Percentiles rank a stretch among this genome's conserved stretches.
Evolutionary conservation across 2,797 vertebrate species (phyloP).

Genomic region (Pseudomugil tenellus): DNA sequence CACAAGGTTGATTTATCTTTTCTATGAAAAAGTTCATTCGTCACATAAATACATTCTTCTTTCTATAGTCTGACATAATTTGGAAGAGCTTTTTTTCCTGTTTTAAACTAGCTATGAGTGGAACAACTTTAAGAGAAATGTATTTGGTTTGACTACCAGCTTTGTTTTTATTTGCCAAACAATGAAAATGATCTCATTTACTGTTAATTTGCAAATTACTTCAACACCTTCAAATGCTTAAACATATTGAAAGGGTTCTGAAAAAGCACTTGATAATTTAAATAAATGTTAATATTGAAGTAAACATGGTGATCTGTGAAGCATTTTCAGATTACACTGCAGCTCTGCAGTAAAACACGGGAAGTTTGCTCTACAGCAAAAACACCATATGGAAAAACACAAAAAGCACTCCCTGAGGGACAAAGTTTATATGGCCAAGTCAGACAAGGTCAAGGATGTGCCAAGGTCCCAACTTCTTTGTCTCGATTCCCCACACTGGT

Average conservation of each 20-base stretch:
- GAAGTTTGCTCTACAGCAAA: constrained; percentile 53
- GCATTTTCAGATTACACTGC: background rate
- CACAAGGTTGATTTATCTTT: background rate
- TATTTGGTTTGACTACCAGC: background rate
- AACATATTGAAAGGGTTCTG: background rate
- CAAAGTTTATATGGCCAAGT: constrained; percentile 40
- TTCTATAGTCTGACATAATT: background rate
- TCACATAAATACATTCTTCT: background rate
- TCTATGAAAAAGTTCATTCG: background rate
- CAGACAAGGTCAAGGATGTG: constrained; percentile 54
- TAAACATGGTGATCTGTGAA: background rate
- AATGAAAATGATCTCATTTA: no score
- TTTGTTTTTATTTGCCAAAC: background rate
- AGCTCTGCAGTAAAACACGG: constrained; percentile 41
- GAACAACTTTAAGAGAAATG: background rate
- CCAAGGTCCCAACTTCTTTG: constrained; percentile 35
- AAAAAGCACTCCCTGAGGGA: constrained; percentile 56
- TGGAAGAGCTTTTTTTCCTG: background rate
- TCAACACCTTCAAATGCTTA: background rate
- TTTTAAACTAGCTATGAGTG: no score
- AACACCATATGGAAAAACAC: constrained; percentile 57
- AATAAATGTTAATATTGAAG: background rate
- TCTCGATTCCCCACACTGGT: constrained; percentile 13
- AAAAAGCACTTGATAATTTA: no score
- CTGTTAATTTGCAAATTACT: no score